Conservation (phyloP, 2,888 invertebrate species). For the Fabriciana adippe region DNA sequence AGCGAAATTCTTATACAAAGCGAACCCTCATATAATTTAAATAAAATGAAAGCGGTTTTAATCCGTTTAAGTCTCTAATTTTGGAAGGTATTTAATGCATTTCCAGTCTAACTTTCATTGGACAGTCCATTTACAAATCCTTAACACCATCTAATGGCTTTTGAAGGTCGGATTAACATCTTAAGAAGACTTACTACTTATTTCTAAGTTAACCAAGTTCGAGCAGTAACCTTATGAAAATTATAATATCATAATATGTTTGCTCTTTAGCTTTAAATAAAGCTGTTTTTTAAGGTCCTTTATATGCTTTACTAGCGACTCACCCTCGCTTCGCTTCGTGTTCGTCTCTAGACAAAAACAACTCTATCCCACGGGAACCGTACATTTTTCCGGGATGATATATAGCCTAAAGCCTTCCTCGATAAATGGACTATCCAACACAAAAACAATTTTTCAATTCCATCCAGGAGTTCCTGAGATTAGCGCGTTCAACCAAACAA, state of each 20-base stretch:
- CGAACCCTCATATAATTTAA: too few relatives aligned
- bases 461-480: too few relatives aligned
- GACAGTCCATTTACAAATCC: constrained; percentile 48
- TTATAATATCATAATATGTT: background rate
- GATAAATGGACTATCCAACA: too few relatives aligned
- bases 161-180: constrained; percentile 53
- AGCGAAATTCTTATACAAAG: too few relatives aligned
- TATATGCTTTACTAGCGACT: too few relatives aligned
- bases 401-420: too few relatives aligned
- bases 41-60: constrained; percentile 1
- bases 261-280: background rate
- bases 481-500: too few relatives aligned
- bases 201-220: constrained; percentile 50
- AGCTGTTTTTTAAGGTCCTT: background rate
- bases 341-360: too few relatives aligned
- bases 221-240: constrained; percentile 42
- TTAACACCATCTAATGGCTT: constrained; percentile 51
- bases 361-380: too few relatives aligned
- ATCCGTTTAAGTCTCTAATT: constrained; percentile 7
- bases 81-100: constrained; percentile 38
- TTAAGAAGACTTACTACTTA: constrained; percentile 57
- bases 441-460: too few relatives aligned
- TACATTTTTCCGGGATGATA: too few relatives aligned
- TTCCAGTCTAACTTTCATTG: constrained; percentile 38
- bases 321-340: too few relatives aligned